Evolutionary conservation across 1,140 invertebrate species (phyloP), one percentile per base, ranked within the genome.

Genomic region (Temnothorax nylanderi): DNA sequence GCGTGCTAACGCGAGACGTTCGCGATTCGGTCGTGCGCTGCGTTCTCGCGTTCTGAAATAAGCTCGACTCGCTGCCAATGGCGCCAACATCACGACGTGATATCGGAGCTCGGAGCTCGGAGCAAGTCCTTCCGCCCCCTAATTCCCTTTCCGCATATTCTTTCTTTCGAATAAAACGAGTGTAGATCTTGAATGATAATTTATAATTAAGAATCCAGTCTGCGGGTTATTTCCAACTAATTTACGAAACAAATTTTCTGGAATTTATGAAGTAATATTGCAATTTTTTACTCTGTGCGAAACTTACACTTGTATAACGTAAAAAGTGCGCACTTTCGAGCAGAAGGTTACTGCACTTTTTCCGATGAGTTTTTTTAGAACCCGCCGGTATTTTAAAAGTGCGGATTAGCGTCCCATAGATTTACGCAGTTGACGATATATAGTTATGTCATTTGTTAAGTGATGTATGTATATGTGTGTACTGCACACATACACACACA

Each of bases 21-120:
- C 58, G 34, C 76, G 51, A 56, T 44, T 77, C 44, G 26, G 72
- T 67, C 32, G 49, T 44, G 34, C 86, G 56, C 54, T 37, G 64
- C 56, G 75, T 18, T 77, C 86, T 72, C 54, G 74, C 5, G 84
- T 87, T 87, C 85, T 84, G 41, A 87, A 87, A 84, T 62, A 65
- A 89, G 51, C 64, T 84, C 67, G 26, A 72, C 54, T 71, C 34
- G 47, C 41, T 26, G 54, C n/a, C 78, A 82, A 3, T 74, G 26
- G n/a, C 56, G 18, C 80, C 80, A 82, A 74, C 54, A 5, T 72
- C 47, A 6, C 37, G 37, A 6, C 37, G 26, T 26, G 26, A 26
- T 26, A 26, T 26, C 26, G 26, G 26, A 26, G 26, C 26, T 26
- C 26, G 0, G 26, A 26, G 26, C 26, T 26, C 26, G 26, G 8